Evolutionary conservation across 1,140 invertebrate species (phyloP).

Genomic region (Kradibia gibbosae): DNA sequence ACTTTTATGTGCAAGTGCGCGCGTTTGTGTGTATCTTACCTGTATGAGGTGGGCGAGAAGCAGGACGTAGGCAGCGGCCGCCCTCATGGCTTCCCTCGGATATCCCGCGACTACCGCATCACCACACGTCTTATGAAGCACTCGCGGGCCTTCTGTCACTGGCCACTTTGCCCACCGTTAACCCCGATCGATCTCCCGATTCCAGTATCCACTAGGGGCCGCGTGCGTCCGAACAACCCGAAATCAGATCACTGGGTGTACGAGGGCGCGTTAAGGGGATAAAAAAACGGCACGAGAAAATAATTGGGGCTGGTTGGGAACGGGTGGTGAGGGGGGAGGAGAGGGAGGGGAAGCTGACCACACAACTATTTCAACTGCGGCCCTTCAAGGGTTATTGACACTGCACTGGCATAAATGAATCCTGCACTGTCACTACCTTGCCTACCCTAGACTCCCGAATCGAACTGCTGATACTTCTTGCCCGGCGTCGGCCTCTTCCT

Average conservation of each 20-base stretch:
- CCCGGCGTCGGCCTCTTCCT: neutral
- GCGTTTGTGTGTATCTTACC: slow-evolving; percentile 56
- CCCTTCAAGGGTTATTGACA: too few relatives aligned
- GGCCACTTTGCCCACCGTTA: slow-evolving; percentile 22
- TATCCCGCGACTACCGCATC: slow-evolving; percentile 72
- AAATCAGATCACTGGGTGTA: slow-evolving; percentile 4
- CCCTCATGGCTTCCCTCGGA: slow-evolving; percentile 73
- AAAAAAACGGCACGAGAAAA: neutral
- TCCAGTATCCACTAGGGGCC: neutral
- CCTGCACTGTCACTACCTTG: slow-evolving; percentile 33
- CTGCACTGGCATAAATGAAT: slow-evolving; percentile 2
- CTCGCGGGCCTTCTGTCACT: slow-evolving; percentile 46
- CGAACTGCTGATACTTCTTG: neutral
- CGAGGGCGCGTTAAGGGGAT: neutral
- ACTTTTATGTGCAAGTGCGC: too few relatives aligned
- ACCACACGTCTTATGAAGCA: slow-evolving; percentile 61
- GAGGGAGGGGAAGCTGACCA: too few relatives aligned
- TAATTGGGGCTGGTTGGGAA: too few relatives aligned
- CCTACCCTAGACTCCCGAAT: neutral
- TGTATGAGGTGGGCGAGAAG: slow-evolving; percentile 73
- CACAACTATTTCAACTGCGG: too few relatives aligned
- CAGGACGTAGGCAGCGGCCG: slow-evolving; percentile 72
- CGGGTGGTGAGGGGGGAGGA: too few relatives aligned
- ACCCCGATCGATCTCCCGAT: neutral
- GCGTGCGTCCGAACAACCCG: neutral